Conservation (phyloP, 1,140 invertebrate genomes). For the Drosophila miranda region DNA sequence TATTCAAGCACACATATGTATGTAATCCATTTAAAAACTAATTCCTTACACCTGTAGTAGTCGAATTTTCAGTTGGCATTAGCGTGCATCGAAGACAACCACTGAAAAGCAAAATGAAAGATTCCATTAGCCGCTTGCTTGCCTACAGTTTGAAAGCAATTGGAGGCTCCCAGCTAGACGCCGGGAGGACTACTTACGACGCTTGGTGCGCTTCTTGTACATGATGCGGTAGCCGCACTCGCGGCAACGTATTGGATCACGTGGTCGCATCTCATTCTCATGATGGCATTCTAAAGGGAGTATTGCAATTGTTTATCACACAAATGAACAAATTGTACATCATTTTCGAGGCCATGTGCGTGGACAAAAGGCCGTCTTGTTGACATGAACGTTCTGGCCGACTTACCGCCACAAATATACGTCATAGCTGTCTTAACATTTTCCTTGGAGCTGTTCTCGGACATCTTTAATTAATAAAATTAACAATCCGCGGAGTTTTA, state of each 20-base stretch:
- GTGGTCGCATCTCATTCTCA: constrained; percentile 97
- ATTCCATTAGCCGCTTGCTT: constrained; percentile 6
- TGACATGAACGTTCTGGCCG: rapidly evolving
- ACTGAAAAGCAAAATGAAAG: constrained; percentile 82
- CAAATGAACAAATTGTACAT: not conserved
- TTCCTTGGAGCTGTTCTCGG: constrained; percentile 85
- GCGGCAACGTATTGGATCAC: constrained; percentile 97
- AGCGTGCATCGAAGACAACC: constrained; percentile 88
- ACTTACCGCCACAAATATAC: constrained; percentile 94
- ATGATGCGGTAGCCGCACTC: constrained; percentile 99
- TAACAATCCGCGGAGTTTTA: not conserved
- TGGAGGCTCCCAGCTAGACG: constrained; percentile 13
- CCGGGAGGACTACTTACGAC: constrained; percentile 85
- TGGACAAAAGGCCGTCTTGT: not conserved
- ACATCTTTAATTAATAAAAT: constrained; percentile 78
- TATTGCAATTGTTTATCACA: constrained; percentile 10
- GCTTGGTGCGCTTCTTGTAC: constrained; percentile 99
- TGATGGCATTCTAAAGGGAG: constrained; percentile 93
- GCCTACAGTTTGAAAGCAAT: constrained; percentile 46
- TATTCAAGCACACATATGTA: constrained; percentile 15
- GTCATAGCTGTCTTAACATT: constrained; percentile 92
- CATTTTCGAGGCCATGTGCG: constrained; percentile 46
- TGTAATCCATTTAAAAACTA: constrained; percentile 56
- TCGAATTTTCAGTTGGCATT: constrained; percentile 17
- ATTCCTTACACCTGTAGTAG: constrained; percentile 4